Evolutionary conservation across 2,797 vertebrate genomes (phyloP).

Genomic region (Meriones psammophilus): DNA sequence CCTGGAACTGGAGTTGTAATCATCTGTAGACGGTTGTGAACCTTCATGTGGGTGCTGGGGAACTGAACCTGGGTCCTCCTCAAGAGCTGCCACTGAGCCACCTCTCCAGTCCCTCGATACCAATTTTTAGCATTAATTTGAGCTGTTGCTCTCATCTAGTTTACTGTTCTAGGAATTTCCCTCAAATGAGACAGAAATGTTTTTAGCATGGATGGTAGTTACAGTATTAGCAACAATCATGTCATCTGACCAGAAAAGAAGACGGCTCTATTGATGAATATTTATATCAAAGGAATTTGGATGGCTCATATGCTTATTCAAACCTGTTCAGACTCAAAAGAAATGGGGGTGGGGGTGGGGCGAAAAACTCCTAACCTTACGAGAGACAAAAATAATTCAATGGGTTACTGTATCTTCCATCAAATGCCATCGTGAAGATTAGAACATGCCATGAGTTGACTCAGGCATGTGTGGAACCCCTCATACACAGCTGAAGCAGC

Average conservation of each 20-base stretch:
- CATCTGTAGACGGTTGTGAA: no score
- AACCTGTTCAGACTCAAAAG: background rate
- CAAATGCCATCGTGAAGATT: background rate
- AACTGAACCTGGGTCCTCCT: background rate
- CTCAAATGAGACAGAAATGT: background rate
- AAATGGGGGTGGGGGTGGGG: background rate
- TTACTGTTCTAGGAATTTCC: conserved; percentile 4
- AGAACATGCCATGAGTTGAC: background rate
- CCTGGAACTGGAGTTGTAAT: background rate
- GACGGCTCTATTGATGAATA: background rate
- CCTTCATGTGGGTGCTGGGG: background rate
- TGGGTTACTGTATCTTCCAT: background rate
- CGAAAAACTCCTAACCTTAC: background rate
- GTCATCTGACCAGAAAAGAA: background rate
- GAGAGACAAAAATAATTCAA: background rate
- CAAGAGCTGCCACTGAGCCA: background rate
- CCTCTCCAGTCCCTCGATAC: background rate
- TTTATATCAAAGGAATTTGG: conserved; percentile 3
- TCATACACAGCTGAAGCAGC: background rate
- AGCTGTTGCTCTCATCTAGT: background rate
- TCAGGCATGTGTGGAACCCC: background rate
- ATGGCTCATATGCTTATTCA: background rate
- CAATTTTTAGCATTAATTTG: background rate
- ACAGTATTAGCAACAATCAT: background rate
- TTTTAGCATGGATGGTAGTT: background rate